Evolutionary conservation across 1,140 invertebrate genomes (phyloP).

Genomic region (Pseudomyrmex pallidus): DNA sequence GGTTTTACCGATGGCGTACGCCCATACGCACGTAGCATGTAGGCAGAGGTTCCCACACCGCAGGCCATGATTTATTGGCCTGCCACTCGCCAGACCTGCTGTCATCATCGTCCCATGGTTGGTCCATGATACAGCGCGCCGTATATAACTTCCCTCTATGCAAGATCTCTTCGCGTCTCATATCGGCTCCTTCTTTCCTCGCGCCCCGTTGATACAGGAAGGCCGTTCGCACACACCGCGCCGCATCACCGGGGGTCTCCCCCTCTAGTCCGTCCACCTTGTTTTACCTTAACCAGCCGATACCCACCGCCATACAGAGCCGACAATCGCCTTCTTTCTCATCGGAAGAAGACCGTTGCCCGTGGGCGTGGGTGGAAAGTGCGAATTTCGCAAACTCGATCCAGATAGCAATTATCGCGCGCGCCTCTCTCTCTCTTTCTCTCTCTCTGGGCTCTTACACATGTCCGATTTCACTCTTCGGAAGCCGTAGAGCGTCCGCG

Average conservation of each 20-base stretch:
- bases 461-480: neutral
- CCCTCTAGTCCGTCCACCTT: conserved; percentile 63
- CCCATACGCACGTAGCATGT: conserved; percentile 66
- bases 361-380: conserved; percentile 24
- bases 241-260: neutral
- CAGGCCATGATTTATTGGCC: conserved; percentile 82
- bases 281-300: conserved; percentile 69
- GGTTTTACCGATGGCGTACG: conserved; percentile 71
- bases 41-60: conserved; percentile 78
- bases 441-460: neutral
- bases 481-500: neutral
- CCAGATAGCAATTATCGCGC: conserved; percentile 24
- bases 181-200: conserved; percentile 70
- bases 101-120: conserved; percentile 79
- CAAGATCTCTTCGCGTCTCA: conserved; percentile 69
- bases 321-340: conserved; percentile 68
- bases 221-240: conserved; percentile 46
- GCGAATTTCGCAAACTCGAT: conserved; percentile 54
- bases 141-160: conserved; percentile 74
- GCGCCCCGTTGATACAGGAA: conserved; percentile 68
- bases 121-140: conserved; percentile 68
- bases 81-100: conserved; percentile 79
- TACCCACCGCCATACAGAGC: conserved; percentile 40
- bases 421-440: no score
- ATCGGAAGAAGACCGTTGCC: conserved; percentile 40